These are phyloP conservation scores for Sebastes elongatus DNA, from an alignment of 2,797 vertebrate species.

Conservation along the genomic window DNA sequence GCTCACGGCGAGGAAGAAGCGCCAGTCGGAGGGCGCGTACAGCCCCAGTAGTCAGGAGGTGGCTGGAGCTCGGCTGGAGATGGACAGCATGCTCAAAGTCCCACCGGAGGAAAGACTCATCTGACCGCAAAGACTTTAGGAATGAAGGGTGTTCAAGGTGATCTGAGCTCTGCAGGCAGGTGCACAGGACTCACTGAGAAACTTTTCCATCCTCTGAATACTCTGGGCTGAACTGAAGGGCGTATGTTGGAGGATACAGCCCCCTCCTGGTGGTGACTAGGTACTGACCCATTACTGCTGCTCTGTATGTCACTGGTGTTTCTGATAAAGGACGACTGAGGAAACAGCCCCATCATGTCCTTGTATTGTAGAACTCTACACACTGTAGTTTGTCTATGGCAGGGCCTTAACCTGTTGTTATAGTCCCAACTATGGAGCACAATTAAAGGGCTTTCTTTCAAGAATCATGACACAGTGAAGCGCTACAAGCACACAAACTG, in stretches of 20 bases:
- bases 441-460: background rate
- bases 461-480: background rate
- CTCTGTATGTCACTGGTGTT: background rate
- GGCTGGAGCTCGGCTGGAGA: slow-evolving; percentile 94
- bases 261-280: slow-evolving; percentile 19
- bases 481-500: background rate
- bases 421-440: background rate
- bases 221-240: background rate
- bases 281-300: slow-evolving; percentile 20
- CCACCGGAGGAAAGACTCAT: slow-evolving; percentile 95
- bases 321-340: background rate
- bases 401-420: background rate
- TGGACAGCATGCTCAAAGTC: slow-evolving; percentile 97
- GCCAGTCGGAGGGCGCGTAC: slow-evolving; percentile 95
- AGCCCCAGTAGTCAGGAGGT: slow-evolving; percentile 95
- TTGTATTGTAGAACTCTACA: background rate
- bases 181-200: slow-evolving; percentile 13
- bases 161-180: slow-evolving; percentile 8
- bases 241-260: background rate
- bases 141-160: background rate
- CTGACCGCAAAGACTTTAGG: slow-evolving; percentile 62
- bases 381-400: background rate
- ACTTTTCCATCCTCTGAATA: background rate
- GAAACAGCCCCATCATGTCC: background rate
- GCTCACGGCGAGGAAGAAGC: slow-evolving; percentile 92